phyloP scores from a whole-genome alignment of 2,797 vertebrate species.

The Pteronotus mesoamericanus region DNA sequence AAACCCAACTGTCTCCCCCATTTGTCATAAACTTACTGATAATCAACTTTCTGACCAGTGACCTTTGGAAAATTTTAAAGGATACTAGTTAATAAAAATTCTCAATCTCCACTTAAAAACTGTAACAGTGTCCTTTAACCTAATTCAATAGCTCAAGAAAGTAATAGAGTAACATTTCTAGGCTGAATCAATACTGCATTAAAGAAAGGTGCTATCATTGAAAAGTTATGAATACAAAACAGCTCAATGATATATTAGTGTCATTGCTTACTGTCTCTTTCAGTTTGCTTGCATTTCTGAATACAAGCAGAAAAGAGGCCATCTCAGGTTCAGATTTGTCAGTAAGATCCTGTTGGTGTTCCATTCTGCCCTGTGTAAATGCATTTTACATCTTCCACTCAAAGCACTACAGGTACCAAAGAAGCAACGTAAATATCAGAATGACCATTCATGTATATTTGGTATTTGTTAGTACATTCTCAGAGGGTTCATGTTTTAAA shows the following conservation, averaged over 20 bases:
- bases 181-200: slow-evolving; percentile 72
- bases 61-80: slow-evolving; percentile 58
- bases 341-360: slow-evolving; percentile 26
- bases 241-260: slow-evolving; percentile 55
- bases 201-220: slow-evolving; percentile 74
- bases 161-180: slow-evolving; percentile 73
- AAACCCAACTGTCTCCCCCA: neutral
- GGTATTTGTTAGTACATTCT: neutral
- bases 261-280: slow-evolving; percentile 64
- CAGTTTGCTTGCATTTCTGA: slow-evolving; percentile 60
- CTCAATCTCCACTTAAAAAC: slow-evolving; percentile 53
- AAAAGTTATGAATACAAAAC: slow-evolving; percentile 79
- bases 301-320: slow-evolving; percentile 42
- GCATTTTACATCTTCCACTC: neutral
- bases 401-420: neutral
- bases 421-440: neutral
- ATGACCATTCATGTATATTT: neutral
- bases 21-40: neutral
- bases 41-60: slow-evolving; percentile 23
- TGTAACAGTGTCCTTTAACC: slow-evolving; percentile 59
- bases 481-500: slow-evolving; percentile 10
- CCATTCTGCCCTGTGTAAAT: neutral
- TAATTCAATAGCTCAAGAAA: slow-evolving; percentile 65
- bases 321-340: neutral
- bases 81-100: slow-evolving; percentile 61